These are phyloP conservation scores for Sipha maydis DNA, from an alignment of 2,888 invertebrate species.

Conservation along the genomic window DNA sequence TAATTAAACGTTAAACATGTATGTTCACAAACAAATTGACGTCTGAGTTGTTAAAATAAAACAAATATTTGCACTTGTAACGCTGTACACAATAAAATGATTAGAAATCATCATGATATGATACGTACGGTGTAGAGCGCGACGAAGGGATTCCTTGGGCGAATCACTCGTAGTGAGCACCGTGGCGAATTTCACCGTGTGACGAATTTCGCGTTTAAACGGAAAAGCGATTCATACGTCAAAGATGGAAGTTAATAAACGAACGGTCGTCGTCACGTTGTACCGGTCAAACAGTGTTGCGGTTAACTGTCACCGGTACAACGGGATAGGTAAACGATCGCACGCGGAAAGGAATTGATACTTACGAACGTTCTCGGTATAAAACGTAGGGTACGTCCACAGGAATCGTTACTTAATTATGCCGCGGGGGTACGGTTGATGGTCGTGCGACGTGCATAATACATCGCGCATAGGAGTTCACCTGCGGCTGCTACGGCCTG, in stretches of 20 bases:
- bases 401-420: constrained; percentile 28
- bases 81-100: no score
- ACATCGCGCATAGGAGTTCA: neutral
- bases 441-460: neutral
- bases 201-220: neutral
- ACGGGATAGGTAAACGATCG: neutral
- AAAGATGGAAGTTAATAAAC: neutral
- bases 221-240: neutral
- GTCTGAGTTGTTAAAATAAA: no score
- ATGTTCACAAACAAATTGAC: no score
- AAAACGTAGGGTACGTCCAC: constrained; percentile 3
- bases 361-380: neutral
- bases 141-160: no score
- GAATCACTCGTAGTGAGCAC: no score
- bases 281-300: neutral
- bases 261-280: neutral
- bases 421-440: neutral
- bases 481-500: neutral
- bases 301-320: neutral
- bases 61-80: no score
- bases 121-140: no score
- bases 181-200: no score
- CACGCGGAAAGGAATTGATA: neutral
- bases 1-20: no score
- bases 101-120: no score